Base-by-base conservation (phyloP, 2,888 invertebrate species). In the Steinernema carpocapsae region DNA sequence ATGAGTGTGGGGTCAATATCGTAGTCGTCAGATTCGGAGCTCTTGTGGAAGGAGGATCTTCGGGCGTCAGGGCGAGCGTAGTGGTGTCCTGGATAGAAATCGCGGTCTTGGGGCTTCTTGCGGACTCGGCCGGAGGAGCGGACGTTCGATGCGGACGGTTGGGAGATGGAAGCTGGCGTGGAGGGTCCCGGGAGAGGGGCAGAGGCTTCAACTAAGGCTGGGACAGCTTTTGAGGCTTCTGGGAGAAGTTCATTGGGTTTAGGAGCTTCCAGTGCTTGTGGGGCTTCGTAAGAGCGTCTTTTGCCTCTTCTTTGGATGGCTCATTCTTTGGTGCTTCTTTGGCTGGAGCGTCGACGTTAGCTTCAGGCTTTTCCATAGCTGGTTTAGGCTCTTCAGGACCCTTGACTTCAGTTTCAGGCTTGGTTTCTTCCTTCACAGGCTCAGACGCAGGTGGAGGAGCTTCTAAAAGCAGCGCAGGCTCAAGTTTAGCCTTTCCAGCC, bases 71-170 rank as follows among this genome's bases (percentile, higher is more conserved):
- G 56, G 4, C 26, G 22, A 1, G 56, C 26, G 22, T 56, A 56
- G 24, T 19, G 26, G 14, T 56, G 56, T 64, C 64, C 64, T 1
- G 64, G 64, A 12, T 17, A 64, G 64, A 64, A 64, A 32, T 64
- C 64, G 17, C 64, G 24, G 26, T 64, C 64, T 37, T 22, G 64
- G 1, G 64, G 64, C 64, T 64, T 64, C 64, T 64, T 64, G 29
- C 64, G 64, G 32, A 64, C 37, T 2, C 64, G 12, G 22, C 64
- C 32, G 3, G 64, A 64, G 7, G 64, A 64, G 1, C 64, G 64
- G 29, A 64, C 64, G 64, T 17, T 32, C 1, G 64, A 64, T 7
- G 3, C 19, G 64, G 14, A 1, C 2, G 32, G 1, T 32, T 26
- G 10, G 6, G 64, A 17, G 29, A n/a, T 29, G 26, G 64, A 4